Percentiles rank a stretch among this genome's conserved stretches.
Conservation (phyloP, 2,797 vertebrate genomes). For the Clarias laeviceps region DNA sequence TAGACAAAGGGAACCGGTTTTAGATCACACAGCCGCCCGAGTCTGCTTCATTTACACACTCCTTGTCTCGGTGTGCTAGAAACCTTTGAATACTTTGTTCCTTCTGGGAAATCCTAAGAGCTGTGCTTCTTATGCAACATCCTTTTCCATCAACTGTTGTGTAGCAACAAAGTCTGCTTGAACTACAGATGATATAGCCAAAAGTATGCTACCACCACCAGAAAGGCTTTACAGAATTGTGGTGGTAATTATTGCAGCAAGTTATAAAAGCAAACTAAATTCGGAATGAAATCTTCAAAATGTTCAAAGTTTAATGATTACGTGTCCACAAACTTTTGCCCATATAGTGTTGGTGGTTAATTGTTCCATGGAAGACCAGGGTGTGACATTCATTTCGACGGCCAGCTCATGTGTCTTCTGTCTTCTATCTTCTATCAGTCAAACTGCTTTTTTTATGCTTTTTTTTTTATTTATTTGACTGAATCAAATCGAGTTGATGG, state of each 20-base stretch:
- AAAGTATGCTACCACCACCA: not conserved
- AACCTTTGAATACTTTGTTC: not conserved
- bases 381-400: not conserved
- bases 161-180: not conserved
- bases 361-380: not conserved
- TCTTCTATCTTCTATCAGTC: not conserved
- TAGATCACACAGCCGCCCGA: not conserved
- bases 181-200: not conserved
- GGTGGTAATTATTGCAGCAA: too few species aligned
- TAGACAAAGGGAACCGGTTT: slow-evolving; percentile 29
- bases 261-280: not conserved
- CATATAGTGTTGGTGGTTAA: not conserved
- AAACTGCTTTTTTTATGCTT: not conserved
- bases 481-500: too few species aligned
- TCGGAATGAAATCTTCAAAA: not conserved
- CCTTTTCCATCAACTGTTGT: not conserved
- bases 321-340: not conserved
- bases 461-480: too few species aligned
- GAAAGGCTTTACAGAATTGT: not conserved
- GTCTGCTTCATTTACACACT: not conserved
- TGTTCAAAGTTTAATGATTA: too few species aligned
- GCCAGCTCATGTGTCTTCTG: not conserved
- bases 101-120: slow-evolving; percentile 5
- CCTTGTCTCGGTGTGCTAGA: not conserved
- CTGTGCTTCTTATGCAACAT: not conserved